These are phyloP conservation scores for Acarapis woodi DNA, from an alignment of 1,140 invertebrate species.

Conservation along the genomic window DNA sequence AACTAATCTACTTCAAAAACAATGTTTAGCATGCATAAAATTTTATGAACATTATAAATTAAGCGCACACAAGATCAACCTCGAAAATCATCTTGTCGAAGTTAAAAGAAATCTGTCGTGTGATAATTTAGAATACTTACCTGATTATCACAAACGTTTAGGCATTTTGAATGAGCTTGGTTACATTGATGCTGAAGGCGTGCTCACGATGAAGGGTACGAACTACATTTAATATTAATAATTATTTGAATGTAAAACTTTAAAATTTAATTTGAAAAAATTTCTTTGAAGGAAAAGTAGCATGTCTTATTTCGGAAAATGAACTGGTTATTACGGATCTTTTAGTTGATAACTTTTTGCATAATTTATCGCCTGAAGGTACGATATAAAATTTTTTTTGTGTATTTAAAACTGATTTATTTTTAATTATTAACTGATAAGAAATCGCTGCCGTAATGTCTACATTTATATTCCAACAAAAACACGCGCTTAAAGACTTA, in stretches of 20 bases:
- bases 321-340: slow-evolving; percentile 85
- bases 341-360: slow-evolving; percentile 65
- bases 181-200: slow-evolving; percentile 32
- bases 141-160: slow-evolving; percentile 57
- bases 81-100: slow-evolving; percentile 35
- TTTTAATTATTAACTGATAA: too few relatives aligned
- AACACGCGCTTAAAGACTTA: slow-evolving; percentile 26
- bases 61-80: slow-evolving; percentile 21
- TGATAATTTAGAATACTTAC: slow-evolving; percentile 50
- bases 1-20: slow-evolving; percentile 10
- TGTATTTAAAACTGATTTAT: too few relatives aligned
- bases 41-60: slow-evolving; percentile 17
- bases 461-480: slow-evolving; percentile 65
- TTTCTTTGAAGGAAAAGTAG: too few relatives aligned
- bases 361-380: slow-evolving; percentile 41
- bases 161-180: slow-evolving; percentile 41
- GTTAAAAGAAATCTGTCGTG: slow-evolving; percentile 46
- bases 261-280: too few relatives aligned
- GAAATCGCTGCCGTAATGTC: slow-evolving; percentile 80
- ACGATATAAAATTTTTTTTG: too few relatives aligned
- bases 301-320: slow-evolving; percentile 70
- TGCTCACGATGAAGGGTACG: slow-evolving; percentile 61
- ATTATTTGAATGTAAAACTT: too few relatives aligned
- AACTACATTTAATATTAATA: too few relatives aligned
- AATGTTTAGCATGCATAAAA: slow-evolving; percentile 19